Evolutionary conservation across 2,797 vertebrate genomes (phyloP), one percentile per base, ranked within the genome.

Genomic region (Acanthiza pusilla): DNA sequence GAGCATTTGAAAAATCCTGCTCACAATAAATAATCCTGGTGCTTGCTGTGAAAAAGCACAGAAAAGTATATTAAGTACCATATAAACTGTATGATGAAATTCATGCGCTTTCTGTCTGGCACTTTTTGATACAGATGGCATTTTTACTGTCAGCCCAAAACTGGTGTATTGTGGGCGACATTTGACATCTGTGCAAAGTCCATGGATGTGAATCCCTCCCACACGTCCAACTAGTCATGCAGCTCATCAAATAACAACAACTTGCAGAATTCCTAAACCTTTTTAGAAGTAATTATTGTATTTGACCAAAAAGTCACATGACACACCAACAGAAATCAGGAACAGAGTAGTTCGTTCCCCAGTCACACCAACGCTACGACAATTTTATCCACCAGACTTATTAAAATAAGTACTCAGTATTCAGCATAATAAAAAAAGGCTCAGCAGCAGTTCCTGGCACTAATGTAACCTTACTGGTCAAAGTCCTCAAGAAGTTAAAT

Each of bases 131-230:
- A 72, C 58, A 88, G 58, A 88, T 47, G 71, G 60, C 79, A 88
- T 58, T 96, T 94, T 86, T 78, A 72, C 60, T 82, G 51, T 76
- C 70, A 91, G 45, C 32, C 73, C 79, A n/a, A 81, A 93, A 84
- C 2, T 70, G 45, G 62, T 51, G n/a, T 72, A 42, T 7, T 88
- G 47, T 45, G 43, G 82, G 79, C 3, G 7, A 96, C 79, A 90
- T 81, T 15, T 92, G 87, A 96, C 91, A 88, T 82, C 79, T 88
- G 85, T 63, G 63, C 53, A 86, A 86, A 94, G 73, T 82, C 70
- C 60, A 47, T 36, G 55, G 58, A 92, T 60, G 70, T 48, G 51
- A 89, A 92, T 72, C 47, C 72, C 36, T 83, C 89, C 65, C 66
- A 89, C 17, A 4, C 0, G 1, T 63, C 67, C 68, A 79, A 79